These are phyloP conservation scores for Tetranychus truncatus DNA, from an alignment of 2,888 invertebrate species.

Conservation along the genomic window DNA sequence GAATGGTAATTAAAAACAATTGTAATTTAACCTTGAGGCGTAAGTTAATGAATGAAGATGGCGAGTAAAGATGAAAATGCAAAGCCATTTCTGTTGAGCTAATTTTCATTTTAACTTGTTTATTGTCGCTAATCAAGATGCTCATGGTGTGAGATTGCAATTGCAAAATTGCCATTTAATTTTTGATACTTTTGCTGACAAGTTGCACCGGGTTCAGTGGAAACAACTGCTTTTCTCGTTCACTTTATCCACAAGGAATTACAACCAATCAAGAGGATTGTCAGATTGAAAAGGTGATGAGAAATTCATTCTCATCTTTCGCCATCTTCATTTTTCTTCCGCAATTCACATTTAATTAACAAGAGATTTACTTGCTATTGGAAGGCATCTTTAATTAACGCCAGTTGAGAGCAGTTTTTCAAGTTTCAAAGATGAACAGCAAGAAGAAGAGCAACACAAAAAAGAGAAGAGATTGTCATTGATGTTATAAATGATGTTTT, in stretches of 20 bases:
- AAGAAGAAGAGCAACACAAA: background rate
- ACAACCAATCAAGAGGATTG: background rate
- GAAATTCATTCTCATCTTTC: background rate
- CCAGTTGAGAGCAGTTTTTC: background rate
- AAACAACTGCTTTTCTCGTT: too few species aligned
- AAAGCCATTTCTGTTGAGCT: background rate
- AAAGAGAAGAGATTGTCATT: background rate
- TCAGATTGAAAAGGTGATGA: background rate
- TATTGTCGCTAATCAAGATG: background rate
- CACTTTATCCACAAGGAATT: background rate
- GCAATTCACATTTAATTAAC: conserved; percentile 1
- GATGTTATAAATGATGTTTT: background rate
- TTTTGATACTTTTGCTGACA: background rate
- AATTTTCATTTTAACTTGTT: background rate
- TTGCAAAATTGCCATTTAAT: background rate
- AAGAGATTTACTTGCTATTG: background rate
- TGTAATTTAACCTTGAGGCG: background rate
- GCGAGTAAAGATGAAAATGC: background rate
- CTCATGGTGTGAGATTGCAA: background rate
- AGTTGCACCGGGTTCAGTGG: background rate
- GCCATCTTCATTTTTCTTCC: background rate
- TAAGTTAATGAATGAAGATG: background rate
- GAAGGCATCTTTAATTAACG: background rate
- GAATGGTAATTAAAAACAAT: conserved; percentile 1
- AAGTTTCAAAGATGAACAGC: background rate